Evolutionary conservation across 1,140 invertebrate genomes (phyloP), one percentile per base, ranked within the genome.

Genomic region (Anoplophora glabripennis): DNA sequence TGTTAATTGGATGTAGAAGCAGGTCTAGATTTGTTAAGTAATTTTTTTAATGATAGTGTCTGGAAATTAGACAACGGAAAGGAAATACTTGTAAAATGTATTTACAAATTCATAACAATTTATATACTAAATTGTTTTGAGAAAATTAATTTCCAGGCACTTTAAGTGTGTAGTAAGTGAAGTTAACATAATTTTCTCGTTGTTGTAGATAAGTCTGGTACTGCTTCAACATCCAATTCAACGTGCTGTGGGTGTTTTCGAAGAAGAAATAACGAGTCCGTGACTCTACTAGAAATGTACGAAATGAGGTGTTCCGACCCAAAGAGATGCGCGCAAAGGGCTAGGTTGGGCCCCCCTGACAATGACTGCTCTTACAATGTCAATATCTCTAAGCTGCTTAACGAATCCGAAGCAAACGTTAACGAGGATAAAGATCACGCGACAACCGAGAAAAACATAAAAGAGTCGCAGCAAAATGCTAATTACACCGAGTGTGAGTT

Each of bases 401-500:
- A 71, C 45, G 69, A 72, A 53, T 73, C 72, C 33, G 71, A 74
- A 33, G 72, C 5, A 28, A 28, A 28, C 21, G 21, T 28, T 28
- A 28, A 71, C 28, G 72, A 74, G 60, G 53, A 73, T 7, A 67
- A 68, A 21, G 69, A 69, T 37, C 62, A 72, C 53, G 57, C 48
- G 28, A 56, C 45, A 18, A 53, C 42, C 51, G 44, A 48, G 67
- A 72, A 61, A 61, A 61, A 28, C 41, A 66, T 55, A 35, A 65
- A 44, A n/a, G 53, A 63, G 53, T 57, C 11, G 57, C 55, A 42
- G 47, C 46, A 55, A 75, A 61, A 65, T 18, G 52, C 52, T 7
- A 54, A 59, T 42, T 63, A 61, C 45, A 66, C 66, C 2, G 80
- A 80, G 62, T 84, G 81, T 68, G 83, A 84, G 67, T 71, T 83